Evolutionary conservation across 2,113 vertebrate genomes (phyloP).

Genomic region (Stictonetta naevosa): DNA sequence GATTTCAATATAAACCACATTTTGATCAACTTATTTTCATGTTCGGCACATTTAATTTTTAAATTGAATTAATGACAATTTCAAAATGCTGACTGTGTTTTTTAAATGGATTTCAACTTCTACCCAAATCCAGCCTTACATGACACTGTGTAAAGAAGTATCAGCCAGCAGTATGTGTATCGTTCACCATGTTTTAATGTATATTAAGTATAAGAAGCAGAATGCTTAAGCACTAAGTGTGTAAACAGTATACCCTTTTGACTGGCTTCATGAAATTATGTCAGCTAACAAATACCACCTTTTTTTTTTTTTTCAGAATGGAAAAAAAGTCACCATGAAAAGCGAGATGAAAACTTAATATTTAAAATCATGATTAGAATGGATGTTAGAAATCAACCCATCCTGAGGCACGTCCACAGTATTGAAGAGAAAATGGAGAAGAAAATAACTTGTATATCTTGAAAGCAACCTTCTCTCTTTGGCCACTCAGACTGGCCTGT

Average conservation of each 20-base stretch:
- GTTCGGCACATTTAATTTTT: background rate
- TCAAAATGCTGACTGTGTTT: background rate
- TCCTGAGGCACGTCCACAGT: background rate
- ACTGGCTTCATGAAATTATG: background rate
- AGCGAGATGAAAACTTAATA: background rate
- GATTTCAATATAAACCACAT: background rate
- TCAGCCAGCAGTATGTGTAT: background rate
- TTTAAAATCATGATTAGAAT: background rate
- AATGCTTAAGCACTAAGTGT: background rate
- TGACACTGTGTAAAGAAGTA: background rate
- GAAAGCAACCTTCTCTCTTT: background rate
- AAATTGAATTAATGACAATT: background rate
- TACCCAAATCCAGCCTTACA: background rate
- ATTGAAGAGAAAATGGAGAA: background rate
- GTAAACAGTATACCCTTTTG: background rate
- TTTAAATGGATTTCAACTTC: background rate
- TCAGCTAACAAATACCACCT: background rate
- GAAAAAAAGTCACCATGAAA: background rate
- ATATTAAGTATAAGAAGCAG: background rate
- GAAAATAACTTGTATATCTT: background rate
- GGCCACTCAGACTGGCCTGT: accelerated
- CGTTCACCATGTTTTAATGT: background rate
- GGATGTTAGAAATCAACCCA: background rate
- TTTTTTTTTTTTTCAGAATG: background rate
- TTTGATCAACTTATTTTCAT: background rate